Evolutionary conservation across 1,140 invertebrate genomes (phyloP).

Genomic region (Sycophila sp.): DNA sequence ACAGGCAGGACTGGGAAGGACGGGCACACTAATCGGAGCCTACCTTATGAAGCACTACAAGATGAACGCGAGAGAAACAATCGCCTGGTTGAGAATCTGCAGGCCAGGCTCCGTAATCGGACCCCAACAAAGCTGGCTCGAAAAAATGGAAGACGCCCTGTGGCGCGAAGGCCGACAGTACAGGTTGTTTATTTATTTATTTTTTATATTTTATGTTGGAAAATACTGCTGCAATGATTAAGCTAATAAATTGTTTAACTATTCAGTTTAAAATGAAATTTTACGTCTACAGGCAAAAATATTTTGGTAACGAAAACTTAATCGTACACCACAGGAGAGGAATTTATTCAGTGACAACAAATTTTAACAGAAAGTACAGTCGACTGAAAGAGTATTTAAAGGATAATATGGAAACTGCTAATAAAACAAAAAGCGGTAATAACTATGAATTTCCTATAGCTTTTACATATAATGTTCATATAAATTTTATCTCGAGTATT

Average conservation of each 20-base stretch:
- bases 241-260: no score
- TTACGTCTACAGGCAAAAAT: conserved; percentile 46
- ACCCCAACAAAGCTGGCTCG: conserved; percentile 82
- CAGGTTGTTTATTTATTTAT: conserved; percentile 50
- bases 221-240: conserved; percentile 6
- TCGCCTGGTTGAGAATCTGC: conserved; percentile 86
- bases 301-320: conserved; percentile 55
- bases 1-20: conserved; percentile 83
- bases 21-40: conserved; percentile 83
- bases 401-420: not conserved
- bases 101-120: conserved; percentile 86
- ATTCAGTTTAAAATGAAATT: not conserved
- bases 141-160: conserved; percentile 67
- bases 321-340: conserved; percentile 61
- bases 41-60: conserved; percentile 87
- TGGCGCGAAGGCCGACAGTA: conserved; percentile 64
- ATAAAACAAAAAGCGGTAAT: not conserved
- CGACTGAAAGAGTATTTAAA: not conserved
- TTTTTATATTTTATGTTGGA: conserved; percentile 2
- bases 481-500: no score
- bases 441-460: no score
- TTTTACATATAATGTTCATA: no score
- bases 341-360: conserved; percentile 58
- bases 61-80: conserved; percentile 83
- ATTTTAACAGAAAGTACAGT: conserved; percentile 47